Evolutionary conservation across 2,888 invertebrate genomes (phyloP).

Genomic region (Hypena proboscidalis): DNA sequence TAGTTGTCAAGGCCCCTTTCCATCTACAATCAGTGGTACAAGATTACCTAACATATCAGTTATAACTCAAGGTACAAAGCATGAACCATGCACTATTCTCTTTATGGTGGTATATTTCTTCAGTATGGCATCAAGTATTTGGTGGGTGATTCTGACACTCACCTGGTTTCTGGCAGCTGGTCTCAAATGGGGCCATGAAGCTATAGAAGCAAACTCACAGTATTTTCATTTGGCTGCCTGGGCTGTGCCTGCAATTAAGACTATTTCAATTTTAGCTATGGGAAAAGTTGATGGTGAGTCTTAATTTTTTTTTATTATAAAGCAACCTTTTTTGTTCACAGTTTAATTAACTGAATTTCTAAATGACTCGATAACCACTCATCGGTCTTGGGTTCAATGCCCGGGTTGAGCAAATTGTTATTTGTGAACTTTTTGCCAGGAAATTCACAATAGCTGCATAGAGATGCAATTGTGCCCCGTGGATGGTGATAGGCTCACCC

Average conservation of each 20-base stretch:
- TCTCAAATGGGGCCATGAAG: conserved; percentile 99
- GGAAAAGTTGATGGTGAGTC: conserved; percentile 96
- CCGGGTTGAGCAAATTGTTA: too few species aligned
- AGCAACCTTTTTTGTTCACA: too few species aligned
- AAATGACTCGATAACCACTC: too few species aligned
- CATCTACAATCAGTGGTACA: conserved; percentile 88
- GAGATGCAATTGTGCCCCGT: too few species aligned
- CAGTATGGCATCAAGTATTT: conserved; percentile 98
- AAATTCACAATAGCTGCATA: too few species aligned
- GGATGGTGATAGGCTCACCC: too few species aligned
- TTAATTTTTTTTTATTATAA: too few species aligned
- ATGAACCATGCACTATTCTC: conserved; percentile 94
- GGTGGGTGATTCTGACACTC: conserved; percentile 98
- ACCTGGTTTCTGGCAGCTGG: conserved; percentile 99
- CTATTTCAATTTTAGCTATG: conserved; percentile 97
- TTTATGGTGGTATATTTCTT: conserved; percentile 99
- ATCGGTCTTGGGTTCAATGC: too few species aligned
- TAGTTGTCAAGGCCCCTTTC: conserved; percentile 93
- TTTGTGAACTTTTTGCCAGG: too few species aligned
- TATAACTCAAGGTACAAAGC: conserved; percentile 94
- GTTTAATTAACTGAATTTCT: too few species aligned
- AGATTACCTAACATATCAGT: conserved; percentile 91
- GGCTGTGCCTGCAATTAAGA: conserved; percentile 98
- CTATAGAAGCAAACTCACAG: conserved; percentile 98
- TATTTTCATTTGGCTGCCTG: conserved; percentile 99